Conservation (phyloP, 2,113 vertebrate genomes). For the Peucedramus taeniatus region DNA sequence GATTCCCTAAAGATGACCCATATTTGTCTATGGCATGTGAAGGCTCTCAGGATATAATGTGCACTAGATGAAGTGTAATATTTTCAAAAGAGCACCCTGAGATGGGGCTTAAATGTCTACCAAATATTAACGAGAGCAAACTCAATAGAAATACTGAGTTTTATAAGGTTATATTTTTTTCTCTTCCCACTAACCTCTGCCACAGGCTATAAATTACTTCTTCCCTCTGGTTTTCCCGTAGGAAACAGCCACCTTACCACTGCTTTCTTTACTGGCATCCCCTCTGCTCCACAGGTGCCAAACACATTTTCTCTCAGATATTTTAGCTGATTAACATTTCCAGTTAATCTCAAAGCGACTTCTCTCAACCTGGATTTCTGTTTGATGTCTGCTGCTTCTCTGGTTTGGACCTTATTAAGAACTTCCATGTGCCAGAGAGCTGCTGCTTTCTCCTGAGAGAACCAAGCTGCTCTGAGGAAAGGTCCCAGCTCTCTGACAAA, state of each 20-base stretch:
- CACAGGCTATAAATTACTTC: not conserved
- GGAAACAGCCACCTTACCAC: not conserved
- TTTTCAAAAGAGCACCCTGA: not conserved
- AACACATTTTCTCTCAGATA: not conserved
- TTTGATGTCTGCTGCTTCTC: not conserved
- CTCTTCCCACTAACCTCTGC: not conserved
- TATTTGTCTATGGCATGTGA: not conserved
- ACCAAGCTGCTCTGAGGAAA: not conserved
- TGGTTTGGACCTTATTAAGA: not conserved
- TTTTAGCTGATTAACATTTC: slow-evolving; percentile 21
- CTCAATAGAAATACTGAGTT: not conserved
- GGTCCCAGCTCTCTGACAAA: not conserved
- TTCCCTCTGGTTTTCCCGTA: not conserved
- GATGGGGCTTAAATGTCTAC: not conserved
- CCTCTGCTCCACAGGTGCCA: not conserved
- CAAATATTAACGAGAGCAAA: not conserved
- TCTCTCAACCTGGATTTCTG: not conserved
- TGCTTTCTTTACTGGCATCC: not conserved
- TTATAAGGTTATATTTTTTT: not conserved
- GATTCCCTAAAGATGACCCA: not conserved
- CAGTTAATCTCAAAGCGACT: not conserved
- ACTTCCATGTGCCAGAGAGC: not conserved
- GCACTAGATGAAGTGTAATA: not conserved
- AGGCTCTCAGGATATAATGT: not conserved
- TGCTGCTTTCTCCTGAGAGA: not conserved